Evolutionary conservation across 2,113 vertebrate species (phyloP).

Genomic region (Psittacara wagleri): DNA sequence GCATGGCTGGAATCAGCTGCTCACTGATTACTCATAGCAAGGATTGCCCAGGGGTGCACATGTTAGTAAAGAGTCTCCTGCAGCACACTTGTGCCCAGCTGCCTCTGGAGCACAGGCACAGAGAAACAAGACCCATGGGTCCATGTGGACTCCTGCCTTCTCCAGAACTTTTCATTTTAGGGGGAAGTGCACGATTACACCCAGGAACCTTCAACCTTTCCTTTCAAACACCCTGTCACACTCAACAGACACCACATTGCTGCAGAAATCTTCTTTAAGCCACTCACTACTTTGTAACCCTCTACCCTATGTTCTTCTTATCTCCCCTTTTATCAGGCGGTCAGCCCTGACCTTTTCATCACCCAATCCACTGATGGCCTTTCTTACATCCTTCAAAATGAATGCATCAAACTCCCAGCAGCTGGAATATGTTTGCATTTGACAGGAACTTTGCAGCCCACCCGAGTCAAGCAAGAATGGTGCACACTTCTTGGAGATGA

Average conservation of each 20-base stretch:
- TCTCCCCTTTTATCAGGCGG: background rate
- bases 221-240: background rate
- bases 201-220: background rate
- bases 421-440: slow-evolving; percentile 15
- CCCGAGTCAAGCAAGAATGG: background rate
- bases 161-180: background rate
- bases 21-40: background rate
- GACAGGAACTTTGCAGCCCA: background rate
- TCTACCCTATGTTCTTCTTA: background rate
- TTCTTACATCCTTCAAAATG: background rate
- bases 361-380: background rate
- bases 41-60: background rate
- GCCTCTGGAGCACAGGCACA: background rate
- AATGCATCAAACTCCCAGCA: background rate
- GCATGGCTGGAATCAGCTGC: background rate
- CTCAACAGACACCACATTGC: background rate
- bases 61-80: background rate
- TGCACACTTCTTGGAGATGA: background rate
- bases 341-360: background rate
- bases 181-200: background rate
- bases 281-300: background rate
- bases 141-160: background rate
- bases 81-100: background rate
- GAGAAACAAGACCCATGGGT: background rate
- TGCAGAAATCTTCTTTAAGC: background rate